Evolutionary conservation across 1,140 invertebrate species (phyloP), one percentile per base, ranked within the genome.

Genomic region (Drosophila nikananu): DNA sequence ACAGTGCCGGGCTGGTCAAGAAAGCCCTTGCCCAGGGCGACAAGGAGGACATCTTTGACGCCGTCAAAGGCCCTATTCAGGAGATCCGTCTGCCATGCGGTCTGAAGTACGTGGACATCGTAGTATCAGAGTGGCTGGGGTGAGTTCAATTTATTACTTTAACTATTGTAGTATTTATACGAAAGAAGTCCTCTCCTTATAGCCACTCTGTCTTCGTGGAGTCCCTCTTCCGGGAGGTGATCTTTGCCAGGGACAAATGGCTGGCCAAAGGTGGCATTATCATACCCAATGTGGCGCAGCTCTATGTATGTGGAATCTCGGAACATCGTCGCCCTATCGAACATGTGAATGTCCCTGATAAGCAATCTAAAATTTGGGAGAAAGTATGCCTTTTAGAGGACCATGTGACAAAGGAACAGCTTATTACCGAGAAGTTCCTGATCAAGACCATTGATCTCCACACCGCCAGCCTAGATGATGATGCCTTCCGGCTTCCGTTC

Each of bases 81-180:
- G 5, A 78, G 21, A 39, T 81, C 4, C 15, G 12, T 5, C 15
- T 84, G 44, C 82, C 82, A 0, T 42, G 48, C 35, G 82, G 82
- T 9, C 39, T 86, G 1, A 60, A 49, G 17, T 65, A 78, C 30
- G 82, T 84, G 42, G 82, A 84, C 37, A 60, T 84, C 9, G 86
- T 84, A 32, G 78, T 84, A 9, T 84, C 82, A 3, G 82, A 84
- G 46, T 84, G 82, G 82, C 63, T 81, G 39, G 82, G 81, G 81
- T 81, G 27, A 3, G 55, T 71, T 35, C 6, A 23, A 25, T 5
- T 5, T 23, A 12, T 44, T 0, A 23, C 21, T 15, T 46, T 15
- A 23, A 15, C 21, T 23, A 15, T 7, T 46, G 13, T 46, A 21
- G 7, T 46, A 46, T 23, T 46, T 23, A 13, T 25, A 17, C 8